phyloP scores from a whole-genome alignment of 2,888 invertebrate genomes.

The Drosophila anomelani region DNA sequence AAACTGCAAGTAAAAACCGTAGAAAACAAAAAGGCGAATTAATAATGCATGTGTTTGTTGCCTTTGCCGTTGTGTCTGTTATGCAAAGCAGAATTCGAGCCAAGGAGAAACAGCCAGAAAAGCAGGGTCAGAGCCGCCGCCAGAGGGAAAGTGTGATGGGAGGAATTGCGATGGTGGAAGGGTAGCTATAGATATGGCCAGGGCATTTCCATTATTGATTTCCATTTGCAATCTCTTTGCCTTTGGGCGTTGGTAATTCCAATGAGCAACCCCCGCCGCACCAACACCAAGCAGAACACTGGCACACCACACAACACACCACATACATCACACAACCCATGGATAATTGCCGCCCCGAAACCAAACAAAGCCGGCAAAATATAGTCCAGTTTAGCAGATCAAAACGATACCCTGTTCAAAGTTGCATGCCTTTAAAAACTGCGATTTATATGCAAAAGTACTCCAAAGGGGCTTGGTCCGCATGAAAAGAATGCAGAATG shows the following conservation, averaged over 20 bases:
- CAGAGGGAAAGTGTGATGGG: background rate
- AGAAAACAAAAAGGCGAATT: constrained; percentile 30
- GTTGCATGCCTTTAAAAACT: background rate
- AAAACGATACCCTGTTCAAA: constrained; percentile 1
- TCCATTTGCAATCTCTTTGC: constrained; percentile 58
- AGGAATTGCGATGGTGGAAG: background rate
- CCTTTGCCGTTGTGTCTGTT: constrained; percentile 22
- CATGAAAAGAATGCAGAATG: background rate
- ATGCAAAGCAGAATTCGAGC: constrained; percentile 36
- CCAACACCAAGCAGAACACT: constrained; percentile 3
- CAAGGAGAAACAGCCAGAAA: constrained; percentile 30
- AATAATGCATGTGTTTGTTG: constrained; percentile 36
- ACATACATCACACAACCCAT: constrained; percentile 1
- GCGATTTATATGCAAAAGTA: background rate
- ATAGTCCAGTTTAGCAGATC: constrained; percentile 13
- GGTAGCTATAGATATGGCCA: constrained; percentile 27
- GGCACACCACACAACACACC: background rate
- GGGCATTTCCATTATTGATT: constrained; percentile 71
- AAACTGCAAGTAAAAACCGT: constrained; percentile 27
- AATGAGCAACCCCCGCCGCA: constrained; percentile 21
- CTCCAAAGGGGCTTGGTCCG: background rate
- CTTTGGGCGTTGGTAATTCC: constrained; percentile 35
- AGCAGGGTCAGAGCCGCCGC: background rate
- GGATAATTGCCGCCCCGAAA: constrained; percentile 41
- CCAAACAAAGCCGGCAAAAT: constrained; percentile 21